A percentile compares a stretch with the other conserved stretches of the same genome.
Conservation (phyloP, 2,113 vertebrate species). For the Saccopteryx leptura region DNA sequence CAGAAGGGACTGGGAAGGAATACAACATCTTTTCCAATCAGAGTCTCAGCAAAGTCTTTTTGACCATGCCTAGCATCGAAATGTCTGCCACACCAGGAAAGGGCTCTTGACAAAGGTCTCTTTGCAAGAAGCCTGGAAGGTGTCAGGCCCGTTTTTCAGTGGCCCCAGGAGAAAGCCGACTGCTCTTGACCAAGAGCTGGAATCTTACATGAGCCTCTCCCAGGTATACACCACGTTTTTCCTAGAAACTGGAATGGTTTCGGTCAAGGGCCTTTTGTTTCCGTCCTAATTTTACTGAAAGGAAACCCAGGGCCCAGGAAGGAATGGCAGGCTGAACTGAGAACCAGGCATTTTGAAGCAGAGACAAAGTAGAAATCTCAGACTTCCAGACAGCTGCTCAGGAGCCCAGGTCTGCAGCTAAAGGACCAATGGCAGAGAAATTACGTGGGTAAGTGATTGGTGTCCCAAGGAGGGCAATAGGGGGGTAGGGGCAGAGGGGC, state of each 20-base stretch:
- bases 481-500: too few relatives aligned
- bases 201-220: background rate
- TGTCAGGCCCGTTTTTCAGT: background rate
- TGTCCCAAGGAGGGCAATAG: background rate
- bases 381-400: background rate
- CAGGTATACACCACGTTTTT: background rate
- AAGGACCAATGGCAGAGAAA: background rate
- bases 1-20: background rate
- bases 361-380: background rate
- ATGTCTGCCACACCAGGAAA: background rate
- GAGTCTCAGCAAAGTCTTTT: background rate
- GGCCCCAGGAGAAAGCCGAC: background rate
- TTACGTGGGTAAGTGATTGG: rapidly evolving
- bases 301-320: background rate
- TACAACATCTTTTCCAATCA: background rate
- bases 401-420: background rate
- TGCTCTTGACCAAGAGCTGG: background rate
- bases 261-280: background rate
- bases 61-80: background rate
- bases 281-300: background rate
- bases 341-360: background rate
- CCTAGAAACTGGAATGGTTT: background rate
- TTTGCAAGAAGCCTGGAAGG: background rate
- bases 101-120: background rate
- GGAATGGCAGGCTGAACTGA: background rate